These are phyloP conservation scores for Drosophila cardini DNA, from an alignment of 1,140 invertebrate genomes.

Conservation along the genomic window DNA sequence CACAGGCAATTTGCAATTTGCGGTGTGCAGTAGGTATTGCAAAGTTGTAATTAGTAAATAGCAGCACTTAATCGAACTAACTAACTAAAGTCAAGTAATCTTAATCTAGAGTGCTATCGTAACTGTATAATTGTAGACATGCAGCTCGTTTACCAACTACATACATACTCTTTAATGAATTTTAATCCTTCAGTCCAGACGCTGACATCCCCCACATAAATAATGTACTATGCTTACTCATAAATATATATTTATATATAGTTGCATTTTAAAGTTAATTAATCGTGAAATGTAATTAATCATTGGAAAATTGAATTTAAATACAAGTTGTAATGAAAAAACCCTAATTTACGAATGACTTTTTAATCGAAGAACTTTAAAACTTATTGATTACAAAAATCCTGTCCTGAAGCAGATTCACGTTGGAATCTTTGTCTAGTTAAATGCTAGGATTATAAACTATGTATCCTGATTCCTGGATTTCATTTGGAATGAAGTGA, in stretches of 20 bases:
- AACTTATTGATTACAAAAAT: neutral
- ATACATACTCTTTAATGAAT: constrained; percentile 13
- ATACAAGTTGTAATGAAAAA: constrained; percentile 67
- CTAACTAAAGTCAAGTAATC: constrained; percentile 39
- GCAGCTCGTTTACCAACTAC: constrained; percentile 32
- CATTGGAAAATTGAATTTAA: constrained; percentile 72
- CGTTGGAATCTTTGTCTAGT: neutral
- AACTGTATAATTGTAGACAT: constrained; percentile 31
- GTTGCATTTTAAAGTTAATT: constrained; percentile 76
- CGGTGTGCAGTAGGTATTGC: constrained; percentile 19
- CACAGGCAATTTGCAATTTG: neutral
- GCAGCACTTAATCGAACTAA: constrained; percentile 64
- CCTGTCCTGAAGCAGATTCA: constrained; percentile 1
- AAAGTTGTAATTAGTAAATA: constrained; percentile 55
- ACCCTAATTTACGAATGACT: neutral
- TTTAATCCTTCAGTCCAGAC: constrained; percentile 24
- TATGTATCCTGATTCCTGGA: neutral
- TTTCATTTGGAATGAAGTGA: constrained; percentile 1
- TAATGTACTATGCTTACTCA: constrained; percentile 20
- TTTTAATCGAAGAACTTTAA: constrained; percentile 5
- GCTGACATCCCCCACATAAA: constrained; percentile 39
- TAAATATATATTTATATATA: constrained; percentile 47
- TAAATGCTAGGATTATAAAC: neutral
- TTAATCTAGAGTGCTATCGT: constrained; percentile 26
- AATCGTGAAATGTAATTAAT: constrained; percentile 70